Base-by-base conservation (phyloP, 2,888 invertebrate species). In the Phorcus lineatus region DNA sequence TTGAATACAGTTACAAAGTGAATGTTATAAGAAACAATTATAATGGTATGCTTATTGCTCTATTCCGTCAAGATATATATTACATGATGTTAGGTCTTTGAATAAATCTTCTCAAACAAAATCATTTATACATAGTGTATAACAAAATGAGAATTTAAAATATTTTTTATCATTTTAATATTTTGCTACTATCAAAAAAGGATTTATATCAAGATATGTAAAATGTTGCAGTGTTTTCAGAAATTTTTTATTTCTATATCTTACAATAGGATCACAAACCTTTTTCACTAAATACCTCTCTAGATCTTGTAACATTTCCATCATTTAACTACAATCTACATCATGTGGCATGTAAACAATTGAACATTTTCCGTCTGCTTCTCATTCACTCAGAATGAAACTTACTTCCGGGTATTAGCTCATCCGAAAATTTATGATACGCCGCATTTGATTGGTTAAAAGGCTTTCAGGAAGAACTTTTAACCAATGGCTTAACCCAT, bases 251-350 rank as follows among this genome's bases (percentile, higher is more conserved):
- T n/a, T n/a, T n/a, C n/a, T n/a, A n/a, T n/a, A n/a, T n/a, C n/a
- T n/a, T n/a, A n/a, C n/a, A n/a, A n/a, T n/a, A n/a, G n/a, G n/a
- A 75, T 7, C 6, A 57, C 79, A 53, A 36, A 80, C 81, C 24
- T 79, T 80, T 40, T 66, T 79, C 6, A 82, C 80, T 53, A 40
- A 80, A 53, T 40, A 79, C 1, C 31, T 53, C 52, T 66, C 74
- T 55, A 82, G 54, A 16, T 77, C 79, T 31, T 36, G 22, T n/a
- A 4, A 28, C 17, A 75, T 28, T 47, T 54, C 54, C 31, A 55
- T 74, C 57, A 40, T 74, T 22, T 17, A 36, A 36, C 36, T 36
- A 7, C 36, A 36, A 11, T 11, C 7, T 47, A 47, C 13, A 11
- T 47, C 13, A 47, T 13, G 11, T 13, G 13, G 47, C 7, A 47